Conservation (phyloP, 2,888 invertebrate genomes). For the Drosophila macrospina region DNA sequence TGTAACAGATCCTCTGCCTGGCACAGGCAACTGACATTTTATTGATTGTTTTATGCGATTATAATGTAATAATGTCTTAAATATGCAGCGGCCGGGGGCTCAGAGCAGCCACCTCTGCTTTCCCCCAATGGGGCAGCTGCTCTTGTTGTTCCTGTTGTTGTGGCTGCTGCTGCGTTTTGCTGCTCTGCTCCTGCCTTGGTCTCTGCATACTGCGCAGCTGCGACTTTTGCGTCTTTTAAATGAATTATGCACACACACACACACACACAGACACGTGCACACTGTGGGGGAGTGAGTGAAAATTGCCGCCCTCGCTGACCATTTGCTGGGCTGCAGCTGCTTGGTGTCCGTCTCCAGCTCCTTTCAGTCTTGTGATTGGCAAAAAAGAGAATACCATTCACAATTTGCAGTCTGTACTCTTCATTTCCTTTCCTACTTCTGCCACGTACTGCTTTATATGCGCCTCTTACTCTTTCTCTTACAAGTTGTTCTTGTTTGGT, state of each 20-base stretch:
- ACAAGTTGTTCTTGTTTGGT: not conserved
- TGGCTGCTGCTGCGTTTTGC: conserved; percentile 18
- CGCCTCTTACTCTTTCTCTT: not conserved
- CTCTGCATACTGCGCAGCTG: conserved; percentile 68
- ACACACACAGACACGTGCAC: conserved; percentile 21
- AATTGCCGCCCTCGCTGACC: conserved; percentile 61
- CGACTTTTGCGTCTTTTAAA: conserved; percentile 69
- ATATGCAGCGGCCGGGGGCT: conserved; percentile 56
- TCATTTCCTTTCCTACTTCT: conserved; percentile 21
- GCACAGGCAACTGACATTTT: conserved; percentile 69
- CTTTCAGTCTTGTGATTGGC: conserved; percentile 77
- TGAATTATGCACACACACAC: conserved; percentile 65
- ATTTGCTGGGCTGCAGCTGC: conserved; percentile 57
- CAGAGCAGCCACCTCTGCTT: conserved; percentile 18
- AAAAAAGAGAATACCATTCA: conserved; percentile 53
- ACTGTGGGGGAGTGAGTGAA: conserved; percentile 11
- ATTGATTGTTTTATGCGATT: conserved; percentile 83
- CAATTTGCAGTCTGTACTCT: conserved; percentile 33
- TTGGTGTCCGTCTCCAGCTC: conserved; percentile 23
- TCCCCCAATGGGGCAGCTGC: conserved; percentile 1
- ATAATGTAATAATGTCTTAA: conserved; percentile 82
- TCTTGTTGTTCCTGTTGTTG: conserved; percentile 9
- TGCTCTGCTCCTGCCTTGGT: not conserved
- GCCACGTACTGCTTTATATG: conserved; percentile 3
- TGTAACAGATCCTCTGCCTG: conserved; percentile 25